phyloP scores from a whole-genome alignment of 2,797 vertebrate genomes.

The Pseudochirops corinnae region DNA sequence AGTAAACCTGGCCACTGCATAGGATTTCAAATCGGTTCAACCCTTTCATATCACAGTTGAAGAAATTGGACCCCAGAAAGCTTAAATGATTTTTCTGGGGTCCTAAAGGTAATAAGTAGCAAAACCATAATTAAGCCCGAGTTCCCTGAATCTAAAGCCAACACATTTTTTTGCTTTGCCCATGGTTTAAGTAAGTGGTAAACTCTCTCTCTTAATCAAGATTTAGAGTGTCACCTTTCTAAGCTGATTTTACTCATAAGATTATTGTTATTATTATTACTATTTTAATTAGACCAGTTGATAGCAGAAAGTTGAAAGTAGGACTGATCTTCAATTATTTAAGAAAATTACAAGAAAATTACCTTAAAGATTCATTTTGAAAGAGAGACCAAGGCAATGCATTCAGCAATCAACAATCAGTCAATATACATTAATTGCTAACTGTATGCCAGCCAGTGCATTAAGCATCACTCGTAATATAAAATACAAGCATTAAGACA shows the following conservation, averaged over 20 bases:
- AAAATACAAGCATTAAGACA: not conserved
- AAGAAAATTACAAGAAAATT: not conserved
- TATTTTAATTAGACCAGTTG: not conserved
- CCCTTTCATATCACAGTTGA: not conserved
- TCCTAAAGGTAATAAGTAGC: not conserved
- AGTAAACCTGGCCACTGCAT: not conserved
- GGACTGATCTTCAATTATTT: not conserved
- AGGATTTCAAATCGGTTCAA: not conserved
- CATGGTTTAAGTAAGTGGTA: too few relatives aligned
- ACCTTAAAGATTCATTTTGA: not conserved
- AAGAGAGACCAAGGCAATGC: not conserved
- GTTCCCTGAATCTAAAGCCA: not conserved
- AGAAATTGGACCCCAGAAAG: not conserved
- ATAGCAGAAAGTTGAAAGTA: not conserved
- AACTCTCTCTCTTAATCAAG: too few relatives aligned
- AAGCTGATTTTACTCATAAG: not conserved
- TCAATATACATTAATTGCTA: not conserved
- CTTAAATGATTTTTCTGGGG: not conserved
- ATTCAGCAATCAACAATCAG: not conserved
- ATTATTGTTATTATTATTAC: too few relatives aligned
- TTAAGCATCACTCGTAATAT: not conserved
- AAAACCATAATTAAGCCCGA: not conserved
- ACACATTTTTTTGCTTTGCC: not conserved
- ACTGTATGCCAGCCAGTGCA: too few relatives aligned
- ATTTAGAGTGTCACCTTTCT: not conserved